Base-by-base conservation (phyloP, 1,140 invertebrate genomes). In the Drosophila paulistorum region DNA sequence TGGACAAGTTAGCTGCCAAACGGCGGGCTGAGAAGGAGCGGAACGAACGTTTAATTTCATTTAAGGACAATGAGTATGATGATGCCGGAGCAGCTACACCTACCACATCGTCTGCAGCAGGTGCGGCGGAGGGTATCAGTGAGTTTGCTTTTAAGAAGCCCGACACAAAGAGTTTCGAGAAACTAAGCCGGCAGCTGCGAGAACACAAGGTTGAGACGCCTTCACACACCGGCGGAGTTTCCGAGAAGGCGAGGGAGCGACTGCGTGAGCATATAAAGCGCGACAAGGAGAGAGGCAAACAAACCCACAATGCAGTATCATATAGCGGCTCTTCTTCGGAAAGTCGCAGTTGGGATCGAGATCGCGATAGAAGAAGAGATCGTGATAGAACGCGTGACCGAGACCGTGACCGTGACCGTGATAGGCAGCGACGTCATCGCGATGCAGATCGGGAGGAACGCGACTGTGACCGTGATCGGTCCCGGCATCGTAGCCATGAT, bases 211-310 rank as follows among this genome's bases (percentile, higher is more conserved):
- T 96, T 81, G 98, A 99, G 93, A 99, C 98, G 7, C 98, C 98
- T 0, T 97, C 98, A 0, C 95, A 99, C 86, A 98, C 98, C 4
- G 98, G 97, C 41, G 98, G 98, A 26, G 95, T 99, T 2, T 96
- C 96, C 42, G 94, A 95, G 63, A 95, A 96, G 91, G 97, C 97
- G 0, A 93, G 94, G 72, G 94, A 96, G 80, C 94, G 95, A 74
- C 93, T 97, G 73, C 92, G 96, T 37, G 93, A 96, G 71, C 93
- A 96, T 62, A 91, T 96, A 51, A 90, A 83, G 65, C 81, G 76
- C 54, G 91, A 91, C 70, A 89, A 75, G 71, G 92, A 93, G 81
- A 93, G 93, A 41, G 68, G 79, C 39, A 63, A 79, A 1, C 54
- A 57, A 51, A 65, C 10, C 33, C 74, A 14, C 37, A 76, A 39